phyloP scores from a whole-genome alignment of 92 coral and sea anemone genomes.

The Paramuricea clavata region DNA sequence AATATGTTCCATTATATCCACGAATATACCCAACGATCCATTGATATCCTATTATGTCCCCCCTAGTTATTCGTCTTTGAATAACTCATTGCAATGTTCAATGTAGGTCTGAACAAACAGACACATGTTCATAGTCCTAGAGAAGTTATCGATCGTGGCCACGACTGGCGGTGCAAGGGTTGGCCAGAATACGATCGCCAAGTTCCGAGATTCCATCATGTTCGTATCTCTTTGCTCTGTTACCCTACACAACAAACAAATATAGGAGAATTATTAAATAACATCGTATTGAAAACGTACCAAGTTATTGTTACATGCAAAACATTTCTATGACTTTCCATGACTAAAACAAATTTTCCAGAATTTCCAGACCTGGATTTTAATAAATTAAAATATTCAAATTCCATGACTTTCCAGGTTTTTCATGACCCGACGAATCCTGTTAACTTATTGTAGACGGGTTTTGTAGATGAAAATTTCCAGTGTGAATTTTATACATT shows the following conservation, averaged over 20 bases:
- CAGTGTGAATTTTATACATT: too few relatives aligned
- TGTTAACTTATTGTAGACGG: too few relatives aligned
- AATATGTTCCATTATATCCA: background rate
- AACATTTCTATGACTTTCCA: too few relatives aligned
- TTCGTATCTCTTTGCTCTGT: slow-evolving; percentile 81
- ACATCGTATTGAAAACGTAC: too few relatives aligned
- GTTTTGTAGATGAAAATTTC: too few relatives aligned
- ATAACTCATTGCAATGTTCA: slow-evolving; percentile 91
- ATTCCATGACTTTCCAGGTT: too few relatives aligned
- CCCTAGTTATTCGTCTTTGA: slow-evolving; percentile 68
- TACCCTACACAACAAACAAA: slow-evolving; percentile 63
- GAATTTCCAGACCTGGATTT: too few relatives aligned
- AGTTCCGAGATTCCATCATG: slow-evolving; percentile 93
- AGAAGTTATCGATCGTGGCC: slow-evolving; percentile 76
- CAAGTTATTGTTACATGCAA: too few relatives aligned
- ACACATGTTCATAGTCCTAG: slow-evolving; percentile 83
- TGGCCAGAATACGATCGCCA: slow-evolving; percentile 90
- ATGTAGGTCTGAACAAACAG: slow-evolving; percentile 94
- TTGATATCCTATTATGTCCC: background rate
- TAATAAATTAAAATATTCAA: too few relatives aligned
- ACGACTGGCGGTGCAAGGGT: slow-evolving; percentile 87
- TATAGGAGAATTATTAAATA: too few relatives aligned
- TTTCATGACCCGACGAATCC: too few relatives aligned
- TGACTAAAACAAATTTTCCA: too few relatives aligned
- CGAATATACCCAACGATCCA: slow-evolving; percentile 2